A percentile compares a stretch with the other conserved stretches of the same genome.
Evolutionary conservation across 1,140 invertebrate genomes (phyloP).

Genomic region (Agrilus planipennis): DNA sequence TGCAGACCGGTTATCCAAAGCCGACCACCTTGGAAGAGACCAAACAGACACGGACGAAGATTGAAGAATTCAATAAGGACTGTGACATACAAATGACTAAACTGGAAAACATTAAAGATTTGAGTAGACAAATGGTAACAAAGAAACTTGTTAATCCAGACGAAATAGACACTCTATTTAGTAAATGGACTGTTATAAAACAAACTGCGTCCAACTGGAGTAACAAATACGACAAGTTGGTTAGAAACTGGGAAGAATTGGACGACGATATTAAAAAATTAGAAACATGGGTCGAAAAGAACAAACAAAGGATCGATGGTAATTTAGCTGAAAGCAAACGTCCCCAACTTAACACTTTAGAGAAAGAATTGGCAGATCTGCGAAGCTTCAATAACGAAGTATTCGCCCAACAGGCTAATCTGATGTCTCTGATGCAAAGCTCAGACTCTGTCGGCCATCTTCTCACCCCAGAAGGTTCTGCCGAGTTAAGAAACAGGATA

Average conservation of each 20-base stretch:
- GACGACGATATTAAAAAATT: slow-evolving; percentile 58
- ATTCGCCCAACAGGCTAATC: slow-evolving; percentile 66
- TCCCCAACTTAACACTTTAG: slow-evolving; percentile 58
- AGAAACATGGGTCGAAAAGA: slow-evolving; percentile 60
- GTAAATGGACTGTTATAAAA: slow-evolving; percentile 64
- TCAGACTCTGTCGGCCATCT: slow-evolving; percentile 65
- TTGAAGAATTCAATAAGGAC: slow-evolving; percentile 56
- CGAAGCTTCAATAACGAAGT: slow-evolving; percentile 72
- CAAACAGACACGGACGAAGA: slow-evolving; percentile 55
- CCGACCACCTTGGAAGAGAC: slow-evolving; percentile 70
- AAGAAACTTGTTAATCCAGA: slow-evolving; percentile 62
- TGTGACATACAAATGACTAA: slow-evolving; percentile 63
- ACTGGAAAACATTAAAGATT: slow-evolving; percentile 56
- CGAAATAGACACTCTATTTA: slow-evolving; percentile 71
- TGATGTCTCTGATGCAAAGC: slow-evolving; percentile 64
- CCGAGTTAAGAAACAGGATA: slow-evolving; percentile 56
- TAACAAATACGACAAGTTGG: slow-evolving; percentile 64
- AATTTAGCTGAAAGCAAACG: slow-evolving; percentile 50
- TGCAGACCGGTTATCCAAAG: slow-evolving; percentile 57
- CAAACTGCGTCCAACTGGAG: slow-evolving; percentile 59
- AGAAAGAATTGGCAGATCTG: slow-evolving; percentile 55
- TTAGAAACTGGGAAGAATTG: slow-evolving; percentile 68
- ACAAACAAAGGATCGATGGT: slow-evolving; percentile 38
- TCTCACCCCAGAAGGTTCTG: slow-evolving; percentile 62
- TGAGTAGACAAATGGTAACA: slow-evolving; percentile 59